phyloP scores from a whole-genome alignment of 2,888 invertebrate genomes.

The Caenorhabditis macrosperma region DNA sequence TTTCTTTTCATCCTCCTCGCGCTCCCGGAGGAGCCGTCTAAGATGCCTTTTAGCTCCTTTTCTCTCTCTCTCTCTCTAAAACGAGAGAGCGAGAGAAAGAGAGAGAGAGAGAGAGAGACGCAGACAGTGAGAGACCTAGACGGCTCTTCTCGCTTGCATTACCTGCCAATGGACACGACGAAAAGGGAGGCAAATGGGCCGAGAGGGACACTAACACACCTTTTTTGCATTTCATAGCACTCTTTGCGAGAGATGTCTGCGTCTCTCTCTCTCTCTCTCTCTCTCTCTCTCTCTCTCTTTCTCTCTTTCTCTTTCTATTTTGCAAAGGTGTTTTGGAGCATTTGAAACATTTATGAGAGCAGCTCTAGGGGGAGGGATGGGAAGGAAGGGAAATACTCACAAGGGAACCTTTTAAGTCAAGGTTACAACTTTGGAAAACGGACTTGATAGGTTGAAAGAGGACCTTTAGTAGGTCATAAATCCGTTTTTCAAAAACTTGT shows the following conservation, averaged over 20 bases:
- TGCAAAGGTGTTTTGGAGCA: neutral
- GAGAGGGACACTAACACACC: slow-evolving; percentile 8
- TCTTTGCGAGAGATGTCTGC: neutral
- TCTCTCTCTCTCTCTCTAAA: neutral
- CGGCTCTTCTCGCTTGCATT: neutral
- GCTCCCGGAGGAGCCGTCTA: slow-evolving; percentile 14
- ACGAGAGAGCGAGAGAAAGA: neutral
- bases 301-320: neutral
- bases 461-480: no score
- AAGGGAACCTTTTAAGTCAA: no score
- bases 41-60: slow-evolving; percentile 49
- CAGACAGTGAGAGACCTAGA: neutral
- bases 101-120: slow-evolving; percentile 18
- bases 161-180: slow-evolving; percentile 2
- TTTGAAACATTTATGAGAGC: slow-evolving; percentile 1
- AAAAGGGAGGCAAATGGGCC: slow-evolving; percentile 13
- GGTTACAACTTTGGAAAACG: no score
- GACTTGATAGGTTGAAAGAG: no score
- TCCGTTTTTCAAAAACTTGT: no score
- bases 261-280: neutral
- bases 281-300: neutral
- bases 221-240: slow-evolving; percentile 50
- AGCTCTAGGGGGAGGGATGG: neutral
- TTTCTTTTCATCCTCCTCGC: neutral
- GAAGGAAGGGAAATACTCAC: neutral